These are phyloP conservation scores for Drosophila asahinai DNA, from an alignment of 1,140 invertebrate species.

Conservation along the genomic window DNA sequence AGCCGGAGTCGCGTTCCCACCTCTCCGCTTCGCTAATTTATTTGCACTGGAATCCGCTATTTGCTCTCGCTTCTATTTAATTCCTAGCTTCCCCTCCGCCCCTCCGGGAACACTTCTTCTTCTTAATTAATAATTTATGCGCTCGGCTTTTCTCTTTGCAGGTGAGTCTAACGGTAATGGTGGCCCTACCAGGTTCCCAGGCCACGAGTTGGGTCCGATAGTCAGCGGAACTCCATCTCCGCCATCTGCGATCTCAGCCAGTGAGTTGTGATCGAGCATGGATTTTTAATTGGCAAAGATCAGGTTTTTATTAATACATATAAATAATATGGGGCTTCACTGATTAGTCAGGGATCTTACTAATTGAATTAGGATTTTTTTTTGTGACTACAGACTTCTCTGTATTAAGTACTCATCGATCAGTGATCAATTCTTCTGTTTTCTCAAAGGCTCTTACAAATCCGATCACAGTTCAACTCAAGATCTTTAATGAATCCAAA, in stretches of 20 bases:
- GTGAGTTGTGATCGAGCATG: constrained; percentile 18
- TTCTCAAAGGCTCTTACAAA: neutral
- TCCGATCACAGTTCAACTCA: neutral
- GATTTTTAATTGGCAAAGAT: constrained; percentile 9
- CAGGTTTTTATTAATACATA: neutral
- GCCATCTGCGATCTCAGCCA: neutral
- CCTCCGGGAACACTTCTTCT: neutral
- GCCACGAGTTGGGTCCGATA: constrained; percentile 10
- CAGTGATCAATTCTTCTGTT: neutral
- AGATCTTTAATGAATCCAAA: too few relatives aligned
- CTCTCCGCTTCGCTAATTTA: constrained; percentile 70
- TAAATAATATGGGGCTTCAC: too few relatives aligned
- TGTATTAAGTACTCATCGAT: neutral
- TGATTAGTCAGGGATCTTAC: too few relatives aligned
- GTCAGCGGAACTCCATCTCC: neutral
- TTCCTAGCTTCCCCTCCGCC: neutral
- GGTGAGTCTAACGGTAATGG: constrained; percentile 72
- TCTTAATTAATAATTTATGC: constrained; percentile 76
- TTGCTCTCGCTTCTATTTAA: constrained; percentile 8
- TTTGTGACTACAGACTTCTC: neutral
- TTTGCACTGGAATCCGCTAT: constrained; percentile 58
- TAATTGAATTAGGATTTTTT: too few relatives aligned
- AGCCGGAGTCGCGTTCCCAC: constrained; percentile 45
- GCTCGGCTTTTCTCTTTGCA: constrained; percentile 51
- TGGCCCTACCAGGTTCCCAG: constrained; percentile 25